phyloP scores from a whole-genome alignment of 2,888 invertebrate species.

The Hipparchia semele region DNA sequence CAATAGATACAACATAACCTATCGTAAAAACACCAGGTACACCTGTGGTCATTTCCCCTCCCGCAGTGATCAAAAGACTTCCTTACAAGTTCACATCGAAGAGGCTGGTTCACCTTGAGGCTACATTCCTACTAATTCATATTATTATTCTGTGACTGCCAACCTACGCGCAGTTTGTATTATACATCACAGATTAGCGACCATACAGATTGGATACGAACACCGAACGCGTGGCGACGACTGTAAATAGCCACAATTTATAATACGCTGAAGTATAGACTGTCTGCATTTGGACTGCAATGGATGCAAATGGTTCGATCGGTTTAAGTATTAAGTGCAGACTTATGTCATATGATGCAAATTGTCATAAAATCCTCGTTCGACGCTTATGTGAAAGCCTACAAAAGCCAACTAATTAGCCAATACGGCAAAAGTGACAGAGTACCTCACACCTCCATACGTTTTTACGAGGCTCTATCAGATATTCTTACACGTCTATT shows the following conservation, averaged over 20 bases:
- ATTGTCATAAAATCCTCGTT: no score
- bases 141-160: conserved; percentile 37
- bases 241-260: not conserved
- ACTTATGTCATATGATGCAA: no score
- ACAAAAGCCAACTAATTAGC: no score
- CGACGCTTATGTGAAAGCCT: no score
- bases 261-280: not conserved
- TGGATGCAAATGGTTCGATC: no score
- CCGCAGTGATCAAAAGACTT: conserved; percentile 36
- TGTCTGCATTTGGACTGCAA: no score
- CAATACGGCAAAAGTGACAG: no score
- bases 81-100: conserved; percentile 46
- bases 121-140: conserved; percentile 44
- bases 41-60: conserved; percentile 32
- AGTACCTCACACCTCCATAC: no score
- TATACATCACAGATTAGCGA: not conserved
- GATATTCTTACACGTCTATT: no score
- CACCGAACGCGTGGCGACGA: no score
- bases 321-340: no score
- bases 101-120: conserved; percentile 50
- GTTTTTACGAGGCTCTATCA: no score
- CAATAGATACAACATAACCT: conserved; percentile 1
- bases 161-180: conserved; percentile 31
- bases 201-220: not conserved
- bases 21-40: conserved; percentile 1